Evolutionary conservation across 2,888 invertebrate genomes (phyloP), one percentile per base, ranked within the genome.

Genomic region (Itoplectis maculator): DNA sequence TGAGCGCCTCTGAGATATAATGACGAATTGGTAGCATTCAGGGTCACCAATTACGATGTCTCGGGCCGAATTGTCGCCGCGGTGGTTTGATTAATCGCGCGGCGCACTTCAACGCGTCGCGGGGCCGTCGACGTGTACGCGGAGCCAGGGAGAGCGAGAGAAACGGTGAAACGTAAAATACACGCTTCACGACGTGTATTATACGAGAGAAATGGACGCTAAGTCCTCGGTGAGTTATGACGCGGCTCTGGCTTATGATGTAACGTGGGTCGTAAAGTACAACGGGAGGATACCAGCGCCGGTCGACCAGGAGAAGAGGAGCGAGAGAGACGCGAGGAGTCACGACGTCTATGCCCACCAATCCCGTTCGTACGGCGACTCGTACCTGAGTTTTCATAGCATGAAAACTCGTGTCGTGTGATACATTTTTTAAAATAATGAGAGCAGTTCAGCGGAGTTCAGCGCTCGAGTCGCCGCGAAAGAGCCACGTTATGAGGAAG

Each of bases 221-320:
- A 86, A 88, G 87, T 86, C 86, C 83, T 85, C 85, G 85, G 85
- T 89, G 88, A 89, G 87, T 89, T 89, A 89, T 89, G 86, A 86
- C 84, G 86, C 84, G 86, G 87, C 85, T 29, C 29, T 84, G 63
- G 84, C 87, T 86, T 84, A 86, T 89, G 89, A 89, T 86, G 87
- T 88, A 88, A 89, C 87, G 85, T 78, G 77, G n/a, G 84, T 87
- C 87, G 86, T 89, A 89, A 89, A 89, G 86, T 85, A 88, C 87
- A 84, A 84, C 85, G 82, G 84, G 84, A 86, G 84, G 82, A 84
- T 83, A 85, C 84, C 49, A 29, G n/a, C 29, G 61, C n/a, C 82
- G 59, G 73, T 68, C 59, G 79, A 54, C 49, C 49, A 63, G 40
- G 13, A 66, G 20, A 59, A 29, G 59, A 59, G 61, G 47, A 74